Evolutionary conservation across 2,888 invertebrate genomes (phyloP), one percentile per base, ranked within the genome.

Genomic region (Pyrrhia umbra): DNA sequence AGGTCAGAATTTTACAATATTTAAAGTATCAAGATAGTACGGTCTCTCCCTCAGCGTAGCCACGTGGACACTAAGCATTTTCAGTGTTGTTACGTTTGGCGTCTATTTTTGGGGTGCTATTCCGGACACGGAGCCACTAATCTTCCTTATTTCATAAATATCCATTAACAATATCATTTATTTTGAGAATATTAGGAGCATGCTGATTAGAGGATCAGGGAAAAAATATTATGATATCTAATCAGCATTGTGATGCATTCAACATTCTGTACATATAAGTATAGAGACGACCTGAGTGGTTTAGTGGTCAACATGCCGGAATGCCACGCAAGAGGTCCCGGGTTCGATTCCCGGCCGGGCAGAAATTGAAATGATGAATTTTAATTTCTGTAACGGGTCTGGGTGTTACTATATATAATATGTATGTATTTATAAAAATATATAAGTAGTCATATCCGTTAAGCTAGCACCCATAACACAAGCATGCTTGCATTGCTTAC

Each of bases 61-160:
- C 82, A 84, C 83, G 86, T 88, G 82, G 85, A 86, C 83, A 84
- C 79, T 84, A 81, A 88, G 85, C 85, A 89, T 90, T 89, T 88
- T 87, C 87, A 86, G 85, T 85, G 84, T 85, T 85, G 85, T 84
- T 85, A 80, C 67, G 25, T 67, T 77, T 51, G 60, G 56, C 72
- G 78, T 86, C 80, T 87, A 85, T 85, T 87, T 88, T 88, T 78
- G 79, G 84, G 85, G 84, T 80, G 83, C 77, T 86, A 93, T 92
- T 92, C 90, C 78, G 88, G 87, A 90, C 91, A 92, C 90, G 89
- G 80, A 50, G 75, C 71, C 72, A 75, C 75, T 81, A 77, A 79
- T 75, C 78, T 73, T 76, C 68, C 65, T 77, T 83, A 83, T 81
- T 83, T 75, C 77, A 85, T 78, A 82, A 79, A 83, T 77, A 79